These are phyloP conservation scores for Eudyptes chrysolophus DNA, from an alignment of 2,113 vertebrate genomes.

Conservation along the genomic window DNA sequence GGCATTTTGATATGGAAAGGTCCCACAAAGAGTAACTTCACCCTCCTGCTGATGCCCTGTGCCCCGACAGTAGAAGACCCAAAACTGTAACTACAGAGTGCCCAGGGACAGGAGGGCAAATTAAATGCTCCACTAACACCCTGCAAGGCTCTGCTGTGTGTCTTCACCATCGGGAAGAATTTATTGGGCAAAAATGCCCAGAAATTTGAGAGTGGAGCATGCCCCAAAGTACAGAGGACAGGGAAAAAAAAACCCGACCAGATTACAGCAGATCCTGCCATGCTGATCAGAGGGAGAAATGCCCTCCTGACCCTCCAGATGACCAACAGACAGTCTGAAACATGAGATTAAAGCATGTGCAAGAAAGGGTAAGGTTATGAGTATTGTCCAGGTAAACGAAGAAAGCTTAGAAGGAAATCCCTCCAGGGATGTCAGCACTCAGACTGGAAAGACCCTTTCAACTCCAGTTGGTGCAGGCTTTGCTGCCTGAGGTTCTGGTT, in stretches of 20 bases:
- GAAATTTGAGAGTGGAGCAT: not conserved
- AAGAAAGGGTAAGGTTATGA: not conserved
- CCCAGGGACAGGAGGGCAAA: not conserved
- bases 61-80: not conserved
- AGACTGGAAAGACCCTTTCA: not conserved
- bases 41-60: not conserved
- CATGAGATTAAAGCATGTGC: not conserved
- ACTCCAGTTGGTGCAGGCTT: not conserved
- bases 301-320: not conserved
- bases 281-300: not conserved
- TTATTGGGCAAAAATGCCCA: not conserved
- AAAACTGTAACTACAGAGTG: not conserved
- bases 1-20: not conserved
- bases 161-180: not conserved
- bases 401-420: constrained; percentile 23
- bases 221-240: not conserved
- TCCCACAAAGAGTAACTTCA: not conserved
- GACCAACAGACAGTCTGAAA: not conserved
- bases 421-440: not conserved
- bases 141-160: not conserved
- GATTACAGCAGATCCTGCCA: not conserved
- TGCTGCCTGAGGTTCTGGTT: not conserved
- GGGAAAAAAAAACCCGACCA: accelerated
- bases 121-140: not conserved
- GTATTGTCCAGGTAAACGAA: not conserved